Evolutionary conservation across 64 coral and sea anemone species (phyloP), one percentile per base, ranked within the genome.

Genomic region (Porites lutea): DNA sequence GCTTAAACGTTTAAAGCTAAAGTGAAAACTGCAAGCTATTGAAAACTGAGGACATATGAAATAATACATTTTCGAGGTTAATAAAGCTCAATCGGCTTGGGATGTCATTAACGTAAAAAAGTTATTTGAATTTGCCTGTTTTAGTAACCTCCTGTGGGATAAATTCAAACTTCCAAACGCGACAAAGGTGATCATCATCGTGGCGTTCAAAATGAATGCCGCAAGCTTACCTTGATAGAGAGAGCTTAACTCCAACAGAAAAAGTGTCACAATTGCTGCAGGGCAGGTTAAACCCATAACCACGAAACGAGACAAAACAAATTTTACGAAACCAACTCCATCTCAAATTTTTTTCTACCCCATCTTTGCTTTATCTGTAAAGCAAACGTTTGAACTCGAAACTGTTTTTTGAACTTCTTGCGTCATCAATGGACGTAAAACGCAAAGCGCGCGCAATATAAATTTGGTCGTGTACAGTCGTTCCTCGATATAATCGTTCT

Each of bases 181-280:
- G 54, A 9, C 54, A 12, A 57, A 57, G 12, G 12, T 57, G 7
- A 57, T 12, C 12, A 57, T 7, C 13, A 65, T 19, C 1, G 13
- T 19, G 18, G 1, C 18, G 62, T 14, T 65, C 62, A 65, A 19
- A 7, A 70, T 7, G 21, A 10, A 70, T 23, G 27, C 66, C 54
- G 3, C 12, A 6, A 7, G 19, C 75, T 78, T 79, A 79, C 77
- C 77, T 79, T 79, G 52, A 54, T 79, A 20, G 59, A 57, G 7
- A 11, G 16, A 79, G 21, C 59, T 79, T 20, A 79, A 23, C 59
- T 79, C 77, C 77, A 79, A 57, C 4, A 79, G 52, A 59, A 59
- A 51, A 58, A 59, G 77, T 53, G 50, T 49, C 2, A 79, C 51
- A 22, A 79, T 9, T 58, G 77, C 77, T 20, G 52, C 12, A 58